Evolutionary conservation across 2,797 vertebrate genomes (phyloP).

Genomic region (Halcyon leucocephala): DNA sequence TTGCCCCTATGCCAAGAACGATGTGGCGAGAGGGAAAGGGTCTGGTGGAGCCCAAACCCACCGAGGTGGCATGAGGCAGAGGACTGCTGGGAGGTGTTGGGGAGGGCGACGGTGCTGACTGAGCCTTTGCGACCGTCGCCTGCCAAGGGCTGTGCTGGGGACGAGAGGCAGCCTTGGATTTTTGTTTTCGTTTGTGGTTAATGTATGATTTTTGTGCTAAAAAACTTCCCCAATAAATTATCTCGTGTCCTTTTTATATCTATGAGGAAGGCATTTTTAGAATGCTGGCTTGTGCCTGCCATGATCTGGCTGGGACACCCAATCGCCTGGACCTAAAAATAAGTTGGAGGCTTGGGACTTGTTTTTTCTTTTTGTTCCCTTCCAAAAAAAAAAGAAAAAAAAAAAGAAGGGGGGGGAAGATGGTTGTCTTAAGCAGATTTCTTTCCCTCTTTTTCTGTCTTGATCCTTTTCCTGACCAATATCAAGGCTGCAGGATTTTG

Average conservation of each 20-base stretch:
- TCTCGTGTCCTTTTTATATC: constrained; percentile 55
- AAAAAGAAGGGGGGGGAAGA: background rate
- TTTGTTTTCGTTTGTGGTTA: constrained; percentile 40
- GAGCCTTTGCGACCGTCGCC: background rate
- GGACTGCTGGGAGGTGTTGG: background rate
- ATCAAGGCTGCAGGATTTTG: background rate
- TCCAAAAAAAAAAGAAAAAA: background rate
- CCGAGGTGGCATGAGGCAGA: background rate
- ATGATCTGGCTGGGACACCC: background rate
- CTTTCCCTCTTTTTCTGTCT: background rate
- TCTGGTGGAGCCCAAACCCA: background rate
- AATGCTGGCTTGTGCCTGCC: constrained; percentile 5
- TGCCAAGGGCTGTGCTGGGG: constrained; percentile 41
- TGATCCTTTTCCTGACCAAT: background rate
- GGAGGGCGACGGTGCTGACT: background rate
- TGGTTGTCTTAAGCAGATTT: background rate
- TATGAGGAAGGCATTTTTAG: constrained; percentile 55
- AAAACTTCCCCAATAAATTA: constrained; percentile 68
- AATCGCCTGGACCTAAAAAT: constrained; percentile 67
- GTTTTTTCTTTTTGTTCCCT: background rate
- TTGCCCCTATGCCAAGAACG: background rate
- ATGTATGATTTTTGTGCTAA: constrained; percentile 47
- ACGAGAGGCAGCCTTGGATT: constrained; percentile 1
- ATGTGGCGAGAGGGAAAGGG: background rate
- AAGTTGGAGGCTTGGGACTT: constrained; percentile 29